Evolutionary conservation across 2,888 invertebrate genomes (phyloP).

Genomic region (Volucella inflata): DNA sequence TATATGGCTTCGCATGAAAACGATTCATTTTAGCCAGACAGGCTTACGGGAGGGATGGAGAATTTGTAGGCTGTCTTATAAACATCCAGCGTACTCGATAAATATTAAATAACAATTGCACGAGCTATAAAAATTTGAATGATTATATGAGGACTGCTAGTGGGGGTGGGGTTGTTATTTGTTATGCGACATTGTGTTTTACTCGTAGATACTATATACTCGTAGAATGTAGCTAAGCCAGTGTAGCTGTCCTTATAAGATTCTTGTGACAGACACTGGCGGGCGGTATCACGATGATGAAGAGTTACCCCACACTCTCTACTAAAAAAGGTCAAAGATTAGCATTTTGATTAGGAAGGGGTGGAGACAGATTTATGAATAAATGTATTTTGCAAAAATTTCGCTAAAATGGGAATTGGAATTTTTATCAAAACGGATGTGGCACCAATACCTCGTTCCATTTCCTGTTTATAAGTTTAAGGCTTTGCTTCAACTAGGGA

Average conservation of each 20-base stretch:
- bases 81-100: constrained; percentile 33
- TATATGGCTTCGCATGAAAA: constrained; percentile 43
- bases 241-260: constrained; percentile 50
- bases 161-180: constrained; percentile 27
- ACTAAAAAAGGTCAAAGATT: constrained; percentile 7
- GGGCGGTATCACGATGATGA: background rate
- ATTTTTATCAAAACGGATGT: too few relatives aligned
- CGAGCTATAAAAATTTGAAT: constrained; percentile 50
- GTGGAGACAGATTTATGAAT: constrained; percentile 4
- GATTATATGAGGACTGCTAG: constrained; percentile 1
- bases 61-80: background rate
- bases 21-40: constrained; percentile 55
- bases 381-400: constrained; percentile 26
- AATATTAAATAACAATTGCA: constrained; percentile 60
- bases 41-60: constrained; percentile 24
- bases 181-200: constrained; percentile 21
- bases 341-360: constrained; percentile 10
- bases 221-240: too few relatives aligned
- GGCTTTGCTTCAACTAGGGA: too few relatives aligned
- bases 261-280: background rate
- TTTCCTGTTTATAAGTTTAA: too few relatives aligned
- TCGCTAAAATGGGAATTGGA: too few relatives aligned
- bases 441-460: too few relatives aligned
- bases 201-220: background rate
- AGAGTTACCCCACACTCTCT: background rate